A percentile compares a stretch with the other conserved stretches of the same genome.
phyloP scores from a whole-genome alignment of 2,888 invertebrate species.

The Ariolimax columbianus region DNA sequence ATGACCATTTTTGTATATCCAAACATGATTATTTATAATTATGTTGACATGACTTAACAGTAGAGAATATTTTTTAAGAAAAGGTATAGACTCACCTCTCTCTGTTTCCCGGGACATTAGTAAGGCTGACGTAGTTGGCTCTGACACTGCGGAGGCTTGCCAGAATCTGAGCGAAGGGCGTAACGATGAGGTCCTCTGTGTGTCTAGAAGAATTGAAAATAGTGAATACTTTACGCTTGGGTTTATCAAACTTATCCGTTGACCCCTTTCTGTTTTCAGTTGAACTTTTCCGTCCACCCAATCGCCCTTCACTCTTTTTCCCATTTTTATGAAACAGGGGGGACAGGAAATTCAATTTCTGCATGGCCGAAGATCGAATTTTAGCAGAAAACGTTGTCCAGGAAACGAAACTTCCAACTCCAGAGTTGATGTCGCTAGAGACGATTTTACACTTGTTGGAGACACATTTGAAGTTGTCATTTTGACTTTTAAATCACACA shows the following conservation, averaged over 20 bases:
- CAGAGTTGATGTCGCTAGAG: neutral
- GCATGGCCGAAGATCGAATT: constrained; percentile 38
- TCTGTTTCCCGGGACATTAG: constrained; percentile 83
- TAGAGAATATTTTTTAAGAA: too few species aligned
- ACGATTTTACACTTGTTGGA: neutral
- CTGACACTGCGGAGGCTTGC: constrained; percentile 98
- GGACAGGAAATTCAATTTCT: constrained; percentile 50
- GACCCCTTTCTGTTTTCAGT: constrained; percentile 35
- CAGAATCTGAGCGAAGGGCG: constrained; percentile 99
- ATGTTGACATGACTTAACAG: too few species aligned
- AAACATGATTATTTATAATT: too few species aligned
- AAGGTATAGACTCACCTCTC: constrained; percentile 73
- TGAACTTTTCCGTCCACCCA: constrained; percentile 35
- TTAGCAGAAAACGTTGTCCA: neutral
- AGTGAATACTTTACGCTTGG: constrained; percentile 58
- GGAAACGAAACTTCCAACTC: neutral
- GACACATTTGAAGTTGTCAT: neutral
- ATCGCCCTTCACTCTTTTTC: constrained; percentile 39
- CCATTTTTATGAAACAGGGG: constrained; percentile 54
- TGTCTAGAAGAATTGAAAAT: constrained; percentile 84
- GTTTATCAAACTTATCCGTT: constrained; percentile 48
- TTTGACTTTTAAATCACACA: neutral
- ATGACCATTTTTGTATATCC: too few species aligned
- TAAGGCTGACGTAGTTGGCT: constrained; percentile 97
- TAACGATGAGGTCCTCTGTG: constrained; percentile 99